phyloP scores from a whole-genome alignment of 2,797 vertebrate genomes.

The Sebastes flavidus region DNA sequence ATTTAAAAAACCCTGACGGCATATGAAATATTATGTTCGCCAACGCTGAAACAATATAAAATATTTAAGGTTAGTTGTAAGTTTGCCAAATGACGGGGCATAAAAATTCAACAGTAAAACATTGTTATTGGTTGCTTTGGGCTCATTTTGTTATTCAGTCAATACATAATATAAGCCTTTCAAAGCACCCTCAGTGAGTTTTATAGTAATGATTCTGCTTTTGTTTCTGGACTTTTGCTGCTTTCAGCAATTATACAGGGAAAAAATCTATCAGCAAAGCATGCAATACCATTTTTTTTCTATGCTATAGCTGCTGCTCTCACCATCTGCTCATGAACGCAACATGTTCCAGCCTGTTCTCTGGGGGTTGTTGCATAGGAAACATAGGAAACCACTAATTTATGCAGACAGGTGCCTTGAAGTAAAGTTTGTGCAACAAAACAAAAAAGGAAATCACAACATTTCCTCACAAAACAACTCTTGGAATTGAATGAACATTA shows the following conservation, averaged over 20 bases:
- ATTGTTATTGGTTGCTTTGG: background rate
- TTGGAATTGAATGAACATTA: background rate
- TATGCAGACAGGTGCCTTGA: background rate
- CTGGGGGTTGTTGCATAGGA: background rate
- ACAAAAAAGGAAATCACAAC: background rate
- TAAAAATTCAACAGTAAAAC: background rate
- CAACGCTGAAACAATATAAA: background rate
- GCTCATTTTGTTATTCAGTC: background rate
- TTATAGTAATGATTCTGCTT: background rate
- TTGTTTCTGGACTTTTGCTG: background rate
- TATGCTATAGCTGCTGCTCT: background rate
- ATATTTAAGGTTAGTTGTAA: background rate
- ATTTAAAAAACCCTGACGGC: background rate
- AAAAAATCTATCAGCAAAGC: background rate
- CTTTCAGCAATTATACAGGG: background rate
- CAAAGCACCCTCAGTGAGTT: background rate
- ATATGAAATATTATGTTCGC: background rate
- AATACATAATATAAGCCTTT: background rate
- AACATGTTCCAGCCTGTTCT: slow-evolving; percentile 3
- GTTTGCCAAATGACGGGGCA: background rate
- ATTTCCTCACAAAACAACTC: background rate
- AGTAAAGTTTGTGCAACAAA: background rate
- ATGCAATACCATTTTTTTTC: background rate
- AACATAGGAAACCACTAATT: background rate
- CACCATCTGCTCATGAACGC: slow-evolving; percentile 40